These are phyloP conservation scores for Cryptotermes secundus DNA, from an alignment of 1,140 invertebrate genomes.

Conservation along the genomic window DNA sequence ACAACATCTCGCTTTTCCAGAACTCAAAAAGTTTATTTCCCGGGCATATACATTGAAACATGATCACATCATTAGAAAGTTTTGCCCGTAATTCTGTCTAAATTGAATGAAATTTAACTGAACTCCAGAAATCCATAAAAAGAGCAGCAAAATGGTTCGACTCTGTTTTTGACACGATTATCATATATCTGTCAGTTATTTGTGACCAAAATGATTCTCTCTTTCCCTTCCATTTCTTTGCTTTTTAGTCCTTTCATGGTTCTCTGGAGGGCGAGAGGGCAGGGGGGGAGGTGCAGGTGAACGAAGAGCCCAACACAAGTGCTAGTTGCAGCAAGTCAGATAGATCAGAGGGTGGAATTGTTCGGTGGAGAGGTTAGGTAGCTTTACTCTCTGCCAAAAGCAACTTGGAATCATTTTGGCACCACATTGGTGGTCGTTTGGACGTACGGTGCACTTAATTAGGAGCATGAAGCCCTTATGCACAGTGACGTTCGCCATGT, in stretches of 20 bases:
- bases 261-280: too few species aligned
- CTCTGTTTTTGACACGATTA: not conserved
- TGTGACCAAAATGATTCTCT: not conserved
- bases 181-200: constrained; percentile 2
- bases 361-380: not conserved
- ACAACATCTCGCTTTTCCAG: too few species aligned
- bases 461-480: not conserved
- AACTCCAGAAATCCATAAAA: not conserved
- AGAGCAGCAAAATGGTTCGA: not conserved
- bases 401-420: not conserved
- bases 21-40: not conserved
- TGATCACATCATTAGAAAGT: not conserved
- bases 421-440: not conserved
- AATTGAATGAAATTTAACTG: not conserved
- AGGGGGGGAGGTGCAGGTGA: not conserved
- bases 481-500: not conserved
- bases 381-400: not conserved
- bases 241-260: too few species aligned
- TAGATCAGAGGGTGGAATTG: not conserved
- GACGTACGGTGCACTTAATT: not conserved
- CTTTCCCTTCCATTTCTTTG: not conserved
- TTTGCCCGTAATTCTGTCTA: not conserved
- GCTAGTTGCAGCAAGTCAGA: not conserved
- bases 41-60: not conserved
- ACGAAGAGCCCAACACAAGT: not conserved